These are phyloP conservation scores for Struthidea cinerea DNA, from an alignment of 2,113 vertebrate species.

Conservation along the genomic window DNA sequence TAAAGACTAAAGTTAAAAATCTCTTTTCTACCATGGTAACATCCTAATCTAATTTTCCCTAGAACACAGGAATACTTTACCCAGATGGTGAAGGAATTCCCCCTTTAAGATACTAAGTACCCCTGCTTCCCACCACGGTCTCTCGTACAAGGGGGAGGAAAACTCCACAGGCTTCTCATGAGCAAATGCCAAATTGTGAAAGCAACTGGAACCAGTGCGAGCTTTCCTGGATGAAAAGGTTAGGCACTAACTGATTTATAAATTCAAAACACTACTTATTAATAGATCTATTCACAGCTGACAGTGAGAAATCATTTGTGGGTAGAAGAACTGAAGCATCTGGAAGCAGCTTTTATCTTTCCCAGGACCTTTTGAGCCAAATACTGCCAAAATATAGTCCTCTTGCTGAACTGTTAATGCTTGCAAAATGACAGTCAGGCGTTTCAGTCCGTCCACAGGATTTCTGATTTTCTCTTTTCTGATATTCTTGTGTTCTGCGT, in stretches of 20 bases:
- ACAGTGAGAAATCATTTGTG: not conserved
- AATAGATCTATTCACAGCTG: not conserved
- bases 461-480: not conserved
- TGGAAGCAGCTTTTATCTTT: not conserved
- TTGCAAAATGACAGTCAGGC: not conserved
- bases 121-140: not conserved
- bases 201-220: not conserved
- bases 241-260: not conserved
- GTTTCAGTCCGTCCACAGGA: not conserved
- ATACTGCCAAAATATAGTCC: not conserved
- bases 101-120: not conserved
- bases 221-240: not conserved
- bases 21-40: not conserved
- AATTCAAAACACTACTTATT: not conserved
- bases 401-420: not conserved
- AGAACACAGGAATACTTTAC: not conserved
- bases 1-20: not conserved
- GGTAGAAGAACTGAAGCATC: not conserved
- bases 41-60: not conserved
- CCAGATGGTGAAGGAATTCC: not conserved
- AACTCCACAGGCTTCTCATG: not conserved
- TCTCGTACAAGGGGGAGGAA: not conserved
- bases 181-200: not conserved
- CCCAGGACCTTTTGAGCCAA: not conserved
- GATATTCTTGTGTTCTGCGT: not conserved